These are phyloP conservation scores for Polymixis flavicincta DNA, from an alignment of 2,888 invertebrate genomes.

Conservation along the genomic window DNA sequence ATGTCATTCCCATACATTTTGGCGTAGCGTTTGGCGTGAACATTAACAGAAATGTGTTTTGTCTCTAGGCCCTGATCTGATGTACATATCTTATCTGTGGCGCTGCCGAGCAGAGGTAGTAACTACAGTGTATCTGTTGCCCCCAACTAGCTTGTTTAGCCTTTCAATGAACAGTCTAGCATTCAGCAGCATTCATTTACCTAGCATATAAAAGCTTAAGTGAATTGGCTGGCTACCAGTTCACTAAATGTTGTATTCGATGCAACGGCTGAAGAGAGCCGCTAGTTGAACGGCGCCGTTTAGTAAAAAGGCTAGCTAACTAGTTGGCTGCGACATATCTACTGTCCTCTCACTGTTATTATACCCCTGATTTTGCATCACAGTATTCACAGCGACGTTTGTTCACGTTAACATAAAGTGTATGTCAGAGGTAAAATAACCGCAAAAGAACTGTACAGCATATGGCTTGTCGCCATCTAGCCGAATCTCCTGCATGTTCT, in stretches of 20 bases:
- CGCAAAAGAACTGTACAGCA: conserved; percentile 3
- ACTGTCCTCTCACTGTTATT: background rate
- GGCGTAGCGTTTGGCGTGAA: too few species aligned
- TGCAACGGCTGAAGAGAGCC: background rate
- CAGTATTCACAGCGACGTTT: background rate
- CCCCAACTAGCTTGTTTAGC: background rate
- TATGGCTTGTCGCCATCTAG: background rate
- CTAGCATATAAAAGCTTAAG: background rate
- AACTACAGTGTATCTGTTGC: background rate
- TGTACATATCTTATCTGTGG: background rate
- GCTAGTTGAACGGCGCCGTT: background rate
- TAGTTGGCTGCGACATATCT: background rate
- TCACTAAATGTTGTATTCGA: too few species aligned
- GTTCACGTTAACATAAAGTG: background rate
- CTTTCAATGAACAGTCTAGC: background rate
- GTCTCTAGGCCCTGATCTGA: too few species aligned
- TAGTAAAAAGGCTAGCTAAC: background rate
- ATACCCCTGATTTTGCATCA: too few species aligned
- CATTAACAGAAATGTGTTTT: too few species aligned
- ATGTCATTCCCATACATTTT: too few species aligned
- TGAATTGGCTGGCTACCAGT: background rate
- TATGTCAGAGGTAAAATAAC: conserved; percentile 6
- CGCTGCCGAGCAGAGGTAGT: background rate
- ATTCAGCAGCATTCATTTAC: background rate
- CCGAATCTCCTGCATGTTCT: background rate